Conservation (phyloP, 2,113 vertebrate genomes). For the Ailuropoda melanoleuca region DNA sequence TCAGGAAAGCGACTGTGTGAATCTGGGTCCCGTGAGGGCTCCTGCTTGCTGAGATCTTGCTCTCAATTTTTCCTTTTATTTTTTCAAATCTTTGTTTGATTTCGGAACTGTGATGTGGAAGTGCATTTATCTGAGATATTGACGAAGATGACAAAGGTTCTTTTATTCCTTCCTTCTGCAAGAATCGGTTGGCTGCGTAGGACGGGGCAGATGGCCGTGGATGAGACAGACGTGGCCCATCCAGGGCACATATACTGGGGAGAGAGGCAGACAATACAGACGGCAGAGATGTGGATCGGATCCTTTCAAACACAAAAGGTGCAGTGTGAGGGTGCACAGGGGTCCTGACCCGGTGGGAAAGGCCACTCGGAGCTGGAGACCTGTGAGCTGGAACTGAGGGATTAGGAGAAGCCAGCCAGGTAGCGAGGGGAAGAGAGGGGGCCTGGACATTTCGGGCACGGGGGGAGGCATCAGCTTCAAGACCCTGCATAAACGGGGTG, state of each 20-base stretch:
- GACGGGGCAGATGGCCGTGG: not conserved
- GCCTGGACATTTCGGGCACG: not conserved
- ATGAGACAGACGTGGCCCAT: not conserved
- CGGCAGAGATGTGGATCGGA: not conserved
- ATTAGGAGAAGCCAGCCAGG: not conserved
- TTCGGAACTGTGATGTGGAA: not conserved
- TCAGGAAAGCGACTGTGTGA: not conserved
- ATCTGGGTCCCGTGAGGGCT: fast-evolving
- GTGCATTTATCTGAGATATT: not conserved
- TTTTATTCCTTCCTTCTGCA: not conserved
- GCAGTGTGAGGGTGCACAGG: no score
- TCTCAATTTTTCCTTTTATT: no score
- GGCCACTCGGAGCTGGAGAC: not conserved
- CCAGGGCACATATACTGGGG: not conserved
- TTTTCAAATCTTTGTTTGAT: no score
- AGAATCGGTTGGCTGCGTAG: not conserved
- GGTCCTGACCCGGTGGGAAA: not conserved
- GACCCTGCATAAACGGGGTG: not conserved
- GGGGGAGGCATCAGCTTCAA: not conserved
- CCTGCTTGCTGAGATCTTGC: not conserved
- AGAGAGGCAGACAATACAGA: not conserved
- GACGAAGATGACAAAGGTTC: not conserved
- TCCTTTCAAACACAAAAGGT: not conserved
- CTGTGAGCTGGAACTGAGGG: not conserved
- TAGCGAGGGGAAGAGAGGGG: not conserved